Evolutionary conservation across 2,888 invertebrate species (phyloP).

Genomic region (Drosophila birchii): DNA sequence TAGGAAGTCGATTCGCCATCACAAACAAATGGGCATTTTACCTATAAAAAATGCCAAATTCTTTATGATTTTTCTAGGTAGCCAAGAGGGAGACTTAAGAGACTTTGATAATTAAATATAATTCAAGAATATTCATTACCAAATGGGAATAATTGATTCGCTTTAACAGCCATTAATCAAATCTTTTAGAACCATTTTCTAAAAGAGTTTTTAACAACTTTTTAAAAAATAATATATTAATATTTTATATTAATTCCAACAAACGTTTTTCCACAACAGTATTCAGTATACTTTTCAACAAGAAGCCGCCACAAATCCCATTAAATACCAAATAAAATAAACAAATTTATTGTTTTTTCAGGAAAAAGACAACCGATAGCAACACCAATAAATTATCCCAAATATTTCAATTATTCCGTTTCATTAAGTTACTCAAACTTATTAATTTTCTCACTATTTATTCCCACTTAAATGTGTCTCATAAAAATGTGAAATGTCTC

Average conservation of each 20-base stretch:
- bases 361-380: neutral
- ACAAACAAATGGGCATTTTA: neutral
- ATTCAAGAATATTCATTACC: neutral
- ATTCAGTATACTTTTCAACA: neutral
- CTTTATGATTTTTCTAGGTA: neutral
- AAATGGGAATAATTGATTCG: neutral
- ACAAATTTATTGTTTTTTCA: neutral
- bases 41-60: neutral
- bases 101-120: too few species aligned
- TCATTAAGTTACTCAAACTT: neutral
- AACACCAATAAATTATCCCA: neutral
- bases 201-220: neutral
- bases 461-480: slow-evolving; percentile 7
- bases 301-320: neutral
- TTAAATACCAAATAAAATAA: neutral
- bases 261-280: too few species aligned
- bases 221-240: too few species aligned
- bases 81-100: too few species aligned
- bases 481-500: slow-evolving; percentile 10
- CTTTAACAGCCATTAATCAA: neutral
- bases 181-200: neutral
- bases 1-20: slow-evolving; percentile 38
- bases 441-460: slow-evolving; percentile 4
- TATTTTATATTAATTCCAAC: too few species aligned
- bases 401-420: neutral